phyloP scores from a whole-genome alignment of 1,140 invertebrate genomes.

The Homalodisca vitripennis region DNA sequence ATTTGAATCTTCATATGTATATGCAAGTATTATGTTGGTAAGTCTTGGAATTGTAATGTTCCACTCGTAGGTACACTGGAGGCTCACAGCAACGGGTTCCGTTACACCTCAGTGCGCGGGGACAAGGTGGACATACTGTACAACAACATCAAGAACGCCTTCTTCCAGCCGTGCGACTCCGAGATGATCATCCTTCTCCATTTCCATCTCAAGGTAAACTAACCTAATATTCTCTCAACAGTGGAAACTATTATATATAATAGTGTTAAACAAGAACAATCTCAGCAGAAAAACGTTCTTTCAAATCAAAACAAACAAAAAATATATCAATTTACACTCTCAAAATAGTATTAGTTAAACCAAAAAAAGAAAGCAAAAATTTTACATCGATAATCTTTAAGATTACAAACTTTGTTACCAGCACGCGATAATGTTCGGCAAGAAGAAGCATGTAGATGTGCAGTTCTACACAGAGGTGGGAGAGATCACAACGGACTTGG shows the following conservation, averaged over 20 bases:
- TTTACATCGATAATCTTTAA: too few species aligned
- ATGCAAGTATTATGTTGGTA: too few species aligned
- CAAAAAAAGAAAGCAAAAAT: too few species aligned
- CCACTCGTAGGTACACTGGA: constrained; percentile 77
- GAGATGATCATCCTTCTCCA: constrained; percentile 99
- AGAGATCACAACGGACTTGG: constrained; percentile 98
- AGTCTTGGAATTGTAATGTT: too few species aligned
- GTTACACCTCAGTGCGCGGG: constrained; percentile 96
- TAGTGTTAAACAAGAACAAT: too few species aligned
- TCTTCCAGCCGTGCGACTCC: constrained; percentile 99
- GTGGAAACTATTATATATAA: too few species aligned
- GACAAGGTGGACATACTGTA: constrained; percentile 99
- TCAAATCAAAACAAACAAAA: too few species aligned
- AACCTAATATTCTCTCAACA: too few species aligned
- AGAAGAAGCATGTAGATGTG: constrained; percentile 98
- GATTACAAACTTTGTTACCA: constrained; percentile 50
- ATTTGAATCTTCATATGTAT: too few species aligned
- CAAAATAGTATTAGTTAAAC: too few species aligned
- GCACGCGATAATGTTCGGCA: constrained; percentile 99
- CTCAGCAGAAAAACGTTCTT: too few species aligned
- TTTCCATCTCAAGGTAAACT: constrained; percentile 92
- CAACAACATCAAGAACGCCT: constrained; percentile 99
- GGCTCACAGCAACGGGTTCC: constrained; percentile 96
- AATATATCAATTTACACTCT: too few species aligned
- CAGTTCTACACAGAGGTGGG: constrained; percentile 99